Conservation (phyloP, 2,888 invertebrate genomes). For the Cerastoderma edule region DNA sequence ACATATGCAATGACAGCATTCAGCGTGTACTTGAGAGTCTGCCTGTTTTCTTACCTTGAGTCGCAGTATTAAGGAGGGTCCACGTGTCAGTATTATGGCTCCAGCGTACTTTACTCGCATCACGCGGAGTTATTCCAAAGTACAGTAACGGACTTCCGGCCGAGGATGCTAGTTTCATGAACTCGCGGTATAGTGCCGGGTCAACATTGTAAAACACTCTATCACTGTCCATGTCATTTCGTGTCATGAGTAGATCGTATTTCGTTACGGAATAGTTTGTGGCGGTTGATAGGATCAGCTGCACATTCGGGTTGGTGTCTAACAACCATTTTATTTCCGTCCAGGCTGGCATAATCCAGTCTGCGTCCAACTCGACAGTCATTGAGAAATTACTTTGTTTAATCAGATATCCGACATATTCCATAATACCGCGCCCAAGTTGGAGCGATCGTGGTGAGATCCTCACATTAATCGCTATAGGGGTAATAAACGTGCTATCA, state of each 20-base stretch:
- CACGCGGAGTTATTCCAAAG: constrained; percentile 85
- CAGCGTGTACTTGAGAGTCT: too few relatives aligned
- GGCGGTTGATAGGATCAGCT: constrained; percentile 55
- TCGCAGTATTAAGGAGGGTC: constrained; percentile 87
- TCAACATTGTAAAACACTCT: constrained; percentile 65
- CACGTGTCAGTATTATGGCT: constrained; percentile 93
- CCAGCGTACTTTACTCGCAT: constrained; percentile 91
- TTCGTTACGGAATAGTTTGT: constrained; percentile 31
- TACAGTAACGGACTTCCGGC: constrained; percentile 78
- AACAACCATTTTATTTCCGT: constrained; percentile 61
- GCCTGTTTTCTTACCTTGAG: constrained; percentile 84
- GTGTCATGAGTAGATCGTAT: constrained; percentile 59
- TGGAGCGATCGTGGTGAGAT: constrained; percentile 10
- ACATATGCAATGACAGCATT: too few relatives aligned
- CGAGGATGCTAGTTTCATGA: constrained; percentile 52
- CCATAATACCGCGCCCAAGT: constrained; percentile 38
- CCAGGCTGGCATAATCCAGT: constrained; percentile 54
- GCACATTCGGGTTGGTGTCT: constrained; percentile 39
- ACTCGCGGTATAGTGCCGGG: constrained; percentile 45
- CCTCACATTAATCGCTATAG: constrained; percentile 6
- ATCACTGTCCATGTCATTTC: constrained; percentile 64
- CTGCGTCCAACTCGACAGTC: constrained; percentile 42
- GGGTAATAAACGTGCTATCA: background rate
- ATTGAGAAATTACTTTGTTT: background rate
- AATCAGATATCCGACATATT: constrained; percentile 25